These are phyloP conservation scores for Pempheris klunzingeri DNA, from an alignment of 2,797 vertebrate species.

Conservation along the genomic window DNA sequence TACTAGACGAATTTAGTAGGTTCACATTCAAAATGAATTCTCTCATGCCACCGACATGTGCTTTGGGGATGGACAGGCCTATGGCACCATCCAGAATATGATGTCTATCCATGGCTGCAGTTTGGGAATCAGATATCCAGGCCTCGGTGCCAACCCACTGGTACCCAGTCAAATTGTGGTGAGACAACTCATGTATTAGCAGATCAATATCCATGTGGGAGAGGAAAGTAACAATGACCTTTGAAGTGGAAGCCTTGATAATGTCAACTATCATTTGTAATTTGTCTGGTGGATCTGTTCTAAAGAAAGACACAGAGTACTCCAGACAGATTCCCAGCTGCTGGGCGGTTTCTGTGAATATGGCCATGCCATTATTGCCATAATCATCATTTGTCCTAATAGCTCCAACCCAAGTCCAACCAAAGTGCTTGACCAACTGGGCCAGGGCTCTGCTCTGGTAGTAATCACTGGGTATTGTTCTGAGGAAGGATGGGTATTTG, in stretches of 20 bases:
- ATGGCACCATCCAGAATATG: conserved; percentile 77
- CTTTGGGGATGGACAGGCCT: conserved; percentile 78
- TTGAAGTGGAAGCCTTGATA: conserved; percentile 66
- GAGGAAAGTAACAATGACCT: conserved; percentile 70
- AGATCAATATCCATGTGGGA: conserved; percentile 63
- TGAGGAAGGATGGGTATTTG: conserved; percentile 78
- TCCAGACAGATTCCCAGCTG: conserved; percentile 75
- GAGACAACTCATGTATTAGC: conserved; percentile 51
- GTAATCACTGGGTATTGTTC: conserved; percentile 79
- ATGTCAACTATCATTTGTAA: conserved; percentile 58
- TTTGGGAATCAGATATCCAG: conserved; percentile 76
- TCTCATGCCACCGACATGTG: conserved; percentile 70
- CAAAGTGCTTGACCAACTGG: conserved; percentile 79
- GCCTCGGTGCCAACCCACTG: conserved; percentile 81
- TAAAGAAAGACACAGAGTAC: conserved; percentile 72
- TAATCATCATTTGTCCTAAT: conserved; percentile 76
- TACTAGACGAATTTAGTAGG: conserved; percentile 69
- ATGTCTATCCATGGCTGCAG: conserved; percentile 57
- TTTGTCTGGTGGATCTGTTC: conserved; percentile 68
- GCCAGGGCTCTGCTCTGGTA: conserved; percentile 80
- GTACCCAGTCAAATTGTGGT: conserved; percentile 74
- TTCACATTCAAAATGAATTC: conserved; percentile 77
- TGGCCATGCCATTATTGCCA: conserved; percentile 73
- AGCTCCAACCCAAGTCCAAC: conserved; percentile 83
- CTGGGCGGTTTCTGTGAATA: conserved; percentile 64